Conservation (phyloP, 1,140 invertebrate species). For the Nephila pilipes region DNA sequence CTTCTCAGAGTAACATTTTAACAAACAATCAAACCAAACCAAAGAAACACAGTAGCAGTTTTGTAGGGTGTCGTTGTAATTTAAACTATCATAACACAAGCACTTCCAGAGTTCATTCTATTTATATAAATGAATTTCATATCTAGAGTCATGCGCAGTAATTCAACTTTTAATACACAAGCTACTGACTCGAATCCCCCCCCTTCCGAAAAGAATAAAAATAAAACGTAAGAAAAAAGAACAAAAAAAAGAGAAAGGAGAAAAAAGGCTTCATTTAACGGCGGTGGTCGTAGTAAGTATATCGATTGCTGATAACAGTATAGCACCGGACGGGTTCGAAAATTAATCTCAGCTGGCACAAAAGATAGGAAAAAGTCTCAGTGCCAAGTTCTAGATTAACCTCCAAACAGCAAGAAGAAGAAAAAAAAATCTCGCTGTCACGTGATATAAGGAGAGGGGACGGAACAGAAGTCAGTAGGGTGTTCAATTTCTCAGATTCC, state of each 20-base stretch:
- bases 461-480: not conserved
- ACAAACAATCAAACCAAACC: too few species aligned
- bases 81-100: too few species aligned
- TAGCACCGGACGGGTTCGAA: not conserved
- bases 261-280: slow-evolving; percentile 10
- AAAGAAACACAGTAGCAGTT: too few species aligned
- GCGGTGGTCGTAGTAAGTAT: not conserved
- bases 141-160: too few species aligned
- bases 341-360: slow-evolving; percentile 41
- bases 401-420: not conserved
- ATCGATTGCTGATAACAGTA: slow-evolving; percentile 41
- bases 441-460: not conserved
- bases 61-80: too few species aligned
- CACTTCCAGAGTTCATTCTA: too few species aligned
- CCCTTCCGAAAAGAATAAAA: not conserved
- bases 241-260: not conserved
- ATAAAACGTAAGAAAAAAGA: not conserved
- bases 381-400: slow-evolving; percentile 41
- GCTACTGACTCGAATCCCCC: too few species aligned
- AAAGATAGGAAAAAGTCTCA: slow-evolving; percentile 18
- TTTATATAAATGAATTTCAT: too few species aligned
- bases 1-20: too few species aligned
- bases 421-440: not conserved
- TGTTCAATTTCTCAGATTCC: slow-evolving; percentile 28
- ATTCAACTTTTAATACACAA: too few species aligned